A percentile compares a stretch with the other conserved stretches of the same genome.
phyloP scores from a whole-genome alignment of 1,140 invertebrate genomes.

The Cydia strobilella region DNA sequence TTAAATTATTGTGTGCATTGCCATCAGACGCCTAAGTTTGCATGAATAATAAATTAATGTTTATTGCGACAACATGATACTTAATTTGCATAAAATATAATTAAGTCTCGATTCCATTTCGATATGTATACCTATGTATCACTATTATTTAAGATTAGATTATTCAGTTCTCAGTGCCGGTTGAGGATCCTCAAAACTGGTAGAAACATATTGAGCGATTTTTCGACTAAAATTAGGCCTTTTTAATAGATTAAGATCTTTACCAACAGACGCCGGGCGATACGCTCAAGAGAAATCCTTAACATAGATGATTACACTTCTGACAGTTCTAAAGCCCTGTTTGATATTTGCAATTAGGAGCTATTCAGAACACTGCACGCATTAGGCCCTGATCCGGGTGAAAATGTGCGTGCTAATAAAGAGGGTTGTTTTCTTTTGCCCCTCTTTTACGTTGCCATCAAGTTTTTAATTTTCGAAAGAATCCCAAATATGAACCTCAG shows the following conservation, averaged over 20 bases:
- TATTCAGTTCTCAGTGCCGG: too few species aligned
- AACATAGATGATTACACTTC: not conserved
- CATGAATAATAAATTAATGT: conserved; percentile 36
- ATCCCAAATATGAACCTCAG: conserved; percentile 5
- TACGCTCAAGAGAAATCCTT: not conserved
- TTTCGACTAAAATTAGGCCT: too few species aligned
- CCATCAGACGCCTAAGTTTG: conserved; percentile 39
- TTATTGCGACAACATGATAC: conserved; percentile 39
- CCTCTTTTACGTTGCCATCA: not conserved
- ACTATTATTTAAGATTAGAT: too few species aligned
- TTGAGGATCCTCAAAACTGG: too few species aligned
- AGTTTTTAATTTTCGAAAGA: conserved; percentile 1
- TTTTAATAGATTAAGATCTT: not conserved
- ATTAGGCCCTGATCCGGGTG: not conserved
- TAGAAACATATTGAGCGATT: not conserved
- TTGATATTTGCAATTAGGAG: conserved; percentile 7
- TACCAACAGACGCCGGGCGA: not conserved
- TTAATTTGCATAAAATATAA: conserved; percentile 31
- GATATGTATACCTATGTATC: not conserved
- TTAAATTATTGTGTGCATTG: conserved; percentile 30
- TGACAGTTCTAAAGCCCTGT: not conserved
- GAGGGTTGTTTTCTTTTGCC: not conserved
- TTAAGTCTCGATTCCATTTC: not conserved
- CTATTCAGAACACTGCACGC: conserved; percentile 13
- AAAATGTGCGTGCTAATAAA: not conserved